Evolutionary conservation across 2,797 vertebrate genomes (phyloP).

Genomic region (Moxostoma hubbsi): DNA sequence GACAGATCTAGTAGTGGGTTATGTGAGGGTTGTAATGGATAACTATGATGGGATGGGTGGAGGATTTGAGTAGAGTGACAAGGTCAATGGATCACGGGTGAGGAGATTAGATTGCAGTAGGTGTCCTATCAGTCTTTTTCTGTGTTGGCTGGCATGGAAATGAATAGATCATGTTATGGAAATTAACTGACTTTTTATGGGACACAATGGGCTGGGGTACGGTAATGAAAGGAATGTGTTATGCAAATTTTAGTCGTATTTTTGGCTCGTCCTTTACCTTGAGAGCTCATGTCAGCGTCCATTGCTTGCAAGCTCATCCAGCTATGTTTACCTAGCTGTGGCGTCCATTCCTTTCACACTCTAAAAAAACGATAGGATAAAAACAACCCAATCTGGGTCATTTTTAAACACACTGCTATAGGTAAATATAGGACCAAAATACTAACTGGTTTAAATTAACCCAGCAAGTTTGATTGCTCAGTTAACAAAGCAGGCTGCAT

Average conservation of each 20-base stretch:
- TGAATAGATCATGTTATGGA: slow-evolving; percentile 21
- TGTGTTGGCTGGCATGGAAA: slow-evolving; percentile 4
- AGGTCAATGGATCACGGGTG: slow-evolving; percentile 33
- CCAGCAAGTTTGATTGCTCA: too few relatives aligned
- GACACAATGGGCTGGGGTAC: slow-evolving; percentile 29
- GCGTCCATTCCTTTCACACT: slow-evolving; percentile 2
- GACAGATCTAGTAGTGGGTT: slow-evolving; percentile 65
- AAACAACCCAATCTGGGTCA: too few relatives aligned
- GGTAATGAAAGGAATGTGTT: slow-evolving; percentile 70
- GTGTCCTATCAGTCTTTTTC: slow-evolving; percentile 21
- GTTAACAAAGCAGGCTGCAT: too few relatives aligned
- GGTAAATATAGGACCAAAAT: too few relatives aligned
- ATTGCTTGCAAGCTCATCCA: not conserved
- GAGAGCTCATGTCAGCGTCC: slow-evolving; percentile 16
- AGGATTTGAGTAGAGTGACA: slow-evolving; percentile 45
- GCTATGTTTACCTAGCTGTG: slow-evolving; percentile 15
- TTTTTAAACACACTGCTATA: too few relatives aligned
- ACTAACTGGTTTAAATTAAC: too few relatives aligned
- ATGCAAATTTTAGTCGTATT: slow-evolving; percentile 71
- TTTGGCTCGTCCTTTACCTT: slow-evolving; percentile 58
- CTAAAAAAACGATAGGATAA: too few relatives aligned
- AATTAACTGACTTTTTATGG: slow-evolving; percentile 22
- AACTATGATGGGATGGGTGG: slow-evolving; percentile 50
- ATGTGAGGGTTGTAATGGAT: slow-evolving; percentile 69
- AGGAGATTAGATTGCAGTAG: slow-evolving; percentile 37